Evolutionary conservation across 2,888 invertebrate genomes (phyloP).

Genomic region (Cerceris ruficornis): DNA sequence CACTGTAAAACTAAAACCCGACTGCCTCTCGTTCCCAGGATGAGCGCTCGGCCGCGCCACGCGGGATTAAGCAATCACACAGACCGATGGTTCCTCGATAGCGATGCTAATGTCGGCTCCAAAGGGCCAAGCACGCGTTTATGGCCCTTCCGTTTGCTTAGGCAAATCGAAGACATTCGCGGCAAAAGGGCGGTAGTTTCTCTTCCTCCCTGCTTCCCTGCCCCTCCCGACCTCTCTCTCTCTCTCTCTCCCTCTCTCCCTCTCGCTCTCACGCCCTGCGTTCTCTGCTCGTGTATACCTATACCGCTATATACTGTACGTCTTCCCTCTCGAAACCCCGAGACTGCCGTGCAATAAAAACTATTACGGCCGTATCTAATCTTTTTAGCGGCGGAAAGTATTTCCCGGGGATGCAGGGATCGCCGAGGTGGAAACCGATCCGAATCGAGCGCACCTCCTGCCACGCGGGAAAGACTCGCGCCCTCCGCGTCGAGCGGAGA

Average conservation of each 20-base stretch:
- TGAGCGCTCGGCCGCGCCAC: conserved; percentile 51
- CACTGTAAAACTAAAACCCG: conserved; percentile 43
- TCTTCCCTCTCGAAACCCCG: conserved; percentile 20
- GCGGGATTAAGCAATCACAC: conserved; percentile 76
- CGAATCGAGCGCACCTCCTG: too few species aligned
- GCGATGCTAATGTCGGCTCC: conserved; percentile 75
- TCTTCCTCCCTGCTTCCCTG: too few species aligned
- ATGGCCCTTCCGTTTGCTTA: conserved; percentile 71
- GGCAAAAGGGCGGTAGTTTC: conserved; percentile 40
- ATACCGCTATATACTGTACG: too few species aligned
- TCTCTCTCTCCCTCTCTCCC: background rate
- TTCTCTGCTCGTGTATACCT: background rate
- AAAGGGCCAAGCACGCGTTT: conserved; percentile 68
- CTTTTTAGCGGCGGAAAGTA: conserved; percentile 48
- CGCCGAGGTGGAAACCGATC: background rate
- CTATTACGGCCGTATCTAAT: conserved; percentile 53
- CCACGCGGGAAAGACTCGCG: too few species aligned
- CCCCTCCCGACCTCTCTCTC: background rate
- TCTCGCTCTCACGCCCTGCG: background rate
- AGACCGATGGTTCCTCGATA: conserved; percentile 75
- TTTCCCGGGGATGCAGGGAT: conserved; percentile 5
- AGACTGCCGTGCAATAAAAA: conserved; percentile 57
- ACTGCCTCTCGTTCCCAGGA: conserved; percentile 67
- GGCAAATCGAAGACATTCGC: conserved; percentile 68
- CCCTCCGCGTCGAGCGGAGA: background rate